phyloP scores from a whole-genome alignment of 2,113 vertebrate genomes.

The Callipepla californica region DNA sequence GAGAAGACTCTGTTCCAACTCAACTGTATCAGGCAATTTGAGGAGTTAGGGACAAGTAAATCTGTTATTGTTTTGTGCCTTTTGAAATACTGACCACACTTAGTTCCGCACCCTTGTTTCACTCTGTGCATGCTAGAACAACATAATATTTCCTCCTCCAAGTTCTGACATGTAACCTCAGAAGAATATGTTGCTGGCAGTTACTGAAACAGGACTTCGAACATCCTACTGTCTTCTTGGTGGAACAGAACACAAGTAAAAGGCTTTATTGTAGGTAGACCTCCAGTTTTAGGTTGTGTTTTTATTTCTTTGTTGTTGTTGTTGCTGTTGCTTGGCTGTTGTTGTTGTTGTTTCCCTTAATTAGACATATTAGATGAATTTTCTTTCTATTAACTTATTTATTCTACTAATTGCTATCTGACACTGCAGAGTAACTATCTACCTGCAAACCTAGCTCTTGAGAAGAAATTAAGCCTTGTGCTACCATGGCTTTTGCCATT shows the following conservation, averaged over 20 bases:
- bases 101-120: neutral
- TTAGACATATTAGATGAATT: neutral
- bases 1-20: neutral
- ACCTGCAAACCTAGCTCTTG: neutral
- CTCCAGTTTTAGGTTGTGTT: neutral
- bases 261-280: neutral
- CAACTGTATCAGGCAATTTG: neutral
- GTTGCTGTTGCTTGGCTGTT: no score
- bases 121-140: neutral
- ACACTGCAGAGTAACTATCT: neutral
- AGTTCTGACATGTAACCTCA: neutral
- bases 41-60: neutral
- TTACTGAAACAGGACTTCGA: neutral
- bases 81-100: neutral
- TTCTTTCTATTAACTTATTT: neutral
- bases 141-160: neutral
- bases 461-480: neutral
- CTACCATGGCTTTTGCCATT: neutral
- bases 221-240: neutral
- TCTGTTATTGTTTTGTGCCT: neutral
- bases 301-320: neutral
- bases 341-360: neutral
- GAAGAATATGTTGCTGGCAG: rapidly evolving
- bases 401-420: neutral
- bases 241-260: neutral